Evolutionary conservation across 2,888 invertebrate species (phyloP), one percentile per base, ranked within the genome.

Genomic region (Agonopterix subpropinquella): DNA sequence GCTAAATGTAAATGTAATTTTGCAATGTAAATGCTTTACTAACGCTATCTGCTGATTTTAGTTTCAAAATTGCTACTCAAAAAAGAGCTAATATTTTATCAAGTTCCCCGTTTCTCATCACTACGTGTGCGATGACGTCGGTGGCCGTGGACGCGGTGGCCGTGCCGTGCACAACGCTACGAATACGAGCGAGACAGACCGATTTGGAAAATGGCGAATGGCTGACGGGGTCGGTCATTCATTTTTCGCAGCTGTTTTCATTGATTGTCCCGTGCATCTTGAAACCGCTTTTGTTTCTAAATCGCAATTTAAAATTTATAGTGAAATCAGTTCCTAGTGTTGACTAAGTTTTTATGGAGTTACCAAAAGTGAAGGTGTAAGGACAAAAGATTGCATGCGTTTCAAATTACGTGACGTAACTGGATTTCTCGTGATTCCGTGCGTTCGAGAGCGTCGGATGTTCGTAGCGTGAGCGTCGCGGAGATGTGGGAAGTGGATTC

Each of bases 401-500:
- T 11, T 11, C 41, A n/a, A 41, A 67, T 70, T 70, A 54, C 67
- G 76, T 88, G 87, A 88, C 87, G 87, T 87, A 88, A 88, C 76
- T 80, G 68, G 68, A 76, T 70, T 77, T 77, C 59, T 66, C 60
- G 64, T 65, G 61, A 70, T n/a, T n/a, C 7, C 11, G 42, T 42
- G 65, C 62, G 69, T 59, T 66, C 28, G 28, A 28, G 28, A 65
- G 11, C 18, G 41, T 48, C 36, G 48, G 11, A 46, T 47, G 35
- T 48, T 11, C 10, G 36, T 4, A 13, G 36, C 41, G 48, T 43
- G 72, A 70, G 61, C 62, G 67, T 60, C 61, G 63, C 55, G 51
- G 76, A 59, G 61, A 89, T 89, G 89, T 89, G 89, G 89, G 87
- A 84, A 75, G 70, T 81, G 48, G 87, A 87, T 59, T 86, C 84